Conservation (phyloP, 2,113 vertebrate species). For the Antigone vipio region DNA sequence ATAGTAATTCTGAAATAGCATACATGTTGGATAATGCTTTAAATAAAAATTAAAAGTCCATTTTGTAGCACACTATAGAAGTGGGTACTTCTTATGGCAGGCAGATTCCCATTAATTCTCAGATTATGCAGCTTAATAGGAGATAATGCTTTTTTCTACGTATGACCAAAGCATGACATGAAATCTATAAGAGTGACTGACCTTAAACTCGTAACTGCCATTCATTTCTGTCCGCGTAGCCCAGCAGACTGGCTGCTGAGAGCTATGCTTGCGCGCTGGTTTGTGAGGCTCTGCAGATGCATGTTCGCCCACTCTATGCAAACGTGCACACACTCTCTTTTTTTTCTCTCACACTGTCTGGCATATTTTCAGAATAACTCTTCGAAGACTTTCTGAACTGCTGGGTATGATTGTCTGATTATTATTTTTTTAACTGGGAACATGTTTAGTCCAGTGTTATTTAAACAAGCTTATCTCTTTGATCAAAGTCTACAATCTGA, state of each 20-base stretch:
- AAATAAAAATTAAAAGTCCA: neutral
- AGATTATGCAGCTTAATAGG: neutral
- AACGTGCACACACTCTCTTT: slow-evolving; percentile 32
- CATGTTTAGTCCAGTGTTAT: slow-evolving; percentile 60
- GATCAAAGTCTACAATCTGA: slow-evolving; percentile 66
- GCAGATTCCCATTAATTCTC: neutral
- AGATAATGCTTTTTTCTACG: neutral
- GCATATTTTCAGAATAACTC: slow-evolving; percentile 69
- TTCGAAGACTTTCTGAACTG: slow-evolving; percentile 67
- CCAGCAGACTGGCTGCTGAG: slow-evolving; percentile 61
- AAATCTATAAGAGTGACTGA: neutral
- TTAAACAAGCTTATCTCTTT: slow-evolving; percentile 73
- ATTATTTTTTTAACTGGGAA: slow-evolving; percentile 41
- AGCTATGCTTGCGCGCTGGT: slow-evolving; percentile 64
- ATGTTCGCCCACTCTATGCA: slow-evolving; percentile 24
- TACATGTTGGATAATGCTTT: neutral
- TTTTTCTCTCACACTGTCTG: slow-evolving; percentile 56
- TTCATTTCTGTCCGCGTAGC: slow-evolving; percentile 33
- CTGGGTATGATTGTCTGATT: slow-evolving; percentile 69
- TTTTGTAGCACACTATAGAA: neutral
- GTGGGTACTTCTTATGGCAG: neutral
- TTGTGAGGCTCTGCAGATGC: slow-evolving; percentile 59
- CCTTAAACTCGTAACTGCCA: slow-evolving; percentile 38
- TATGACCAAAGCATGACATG: neutral
- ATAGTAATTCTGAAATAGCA: neutral